These are phyloP conservation scores for Eupristina koningsbergeri DNA, from an alignment of 1,140 invertebrate species.

Conservation along the genomic window DNA sequence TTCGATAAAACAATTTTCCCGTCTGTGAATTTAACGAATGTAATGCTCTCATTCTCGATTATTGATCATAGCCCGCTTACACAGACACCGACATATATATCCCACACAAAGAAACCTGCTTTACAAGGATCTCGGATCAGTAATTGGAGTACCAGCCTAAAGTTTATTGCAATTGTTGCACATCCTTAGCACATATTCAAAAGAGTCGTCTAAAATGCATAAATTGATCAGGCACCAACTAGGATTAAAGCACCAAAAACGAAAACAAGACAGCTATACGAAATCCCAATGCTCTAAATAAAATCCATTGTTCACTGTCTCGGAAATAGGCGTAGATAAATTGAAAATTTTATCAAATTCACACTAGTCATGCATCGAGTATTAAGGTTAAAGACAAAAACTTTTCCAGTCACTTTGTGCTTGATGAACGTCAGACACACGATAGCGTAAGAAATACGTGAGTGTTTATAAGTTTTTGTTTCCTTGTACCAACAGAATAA, in stretches of 20 bases:
- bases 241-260: constrained; percentile 2
- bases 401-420: no score
- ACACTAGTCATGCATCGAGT: no score
- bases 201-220: not conserved
- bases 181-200: not conserved
- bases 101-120: not conserved
- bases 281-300: not conserved
- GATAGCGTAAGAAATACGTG: not conserved
- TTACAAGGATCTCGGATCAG: constrained; percentile 1
- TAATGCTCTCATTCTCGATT: constrained; percentile 42
- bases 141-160: not conserved
- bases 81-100: not conserved
- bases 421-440: not conserved
- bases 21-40: constrained; percentile 34
- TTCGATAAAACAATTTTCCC: constrained; percentile 40
- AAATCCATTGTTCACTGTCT: not conserved
- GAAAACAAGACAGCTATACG: not conserved
- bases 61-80: constrained; percentile 34
- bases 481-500: not conserved
- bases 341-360: no score
- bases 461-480: not conserved
- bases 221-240: constrained; percentile 2
- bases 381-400: no score
- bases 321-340: not conserved
- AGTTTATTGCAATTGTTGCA: constrained; percentile 25